Conservation (phyloP, 2,888 invertebrate species). For the Thecocarcelia acutangulata region DNA sequence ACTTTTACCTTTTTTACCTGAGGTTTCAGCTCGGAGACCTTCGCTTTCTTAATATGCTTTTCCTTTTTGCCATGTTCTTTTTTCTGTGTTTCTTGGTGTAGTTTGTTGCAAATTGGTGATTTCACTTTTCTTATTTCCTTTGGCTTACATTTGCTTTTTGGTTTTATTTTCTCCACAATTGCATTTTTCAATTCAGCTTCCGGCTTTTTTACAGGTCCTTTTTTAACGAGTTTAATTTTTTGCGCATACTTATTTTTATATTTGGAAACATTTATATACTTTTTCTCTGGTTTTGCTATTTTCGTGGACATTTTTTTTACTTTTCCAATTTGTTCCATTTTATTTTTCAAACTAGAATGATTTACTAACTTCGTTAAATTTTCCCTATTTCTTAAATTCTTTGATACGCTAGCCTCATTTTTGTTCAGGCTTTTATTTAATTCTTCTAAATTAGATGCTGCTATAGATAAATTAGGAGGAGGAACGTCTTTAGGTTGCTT, state of each 20-base stretch:
- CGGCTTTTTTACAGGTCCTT: background rate
- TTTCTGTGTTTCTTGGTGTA: slow-evolving; percentile 49
- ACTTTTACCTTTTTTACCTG: slow-evolving; percentile 62
- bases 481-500: background rate
- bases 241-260: background rate
- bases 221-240: slow-evolving; percentile 5
- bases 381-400: slow-evolving; percentile 27
- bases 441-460: slow-evolving; percentile 15
- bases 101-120: slow-evolving; percentile 21
- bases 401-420: slow-evolving; percentile 6
- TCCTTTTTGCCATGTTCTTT: slow-evolving; percentile 8
- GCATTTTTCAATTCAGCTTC: slow-evolving; percentile 2
- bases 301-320: slow-evolving; percentile 26
- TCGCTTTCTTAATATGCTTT: slow-evolving; percentile 26
- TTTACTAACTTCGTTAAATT: slow-evolving; percentile 7
- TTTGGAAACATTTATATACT: slow-evolving; percentile 38
- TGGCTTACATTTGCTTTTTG: slow-evolving; percentile 47
- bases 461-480: background rate
- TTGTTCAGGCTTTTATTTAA: slow-evolving; percentile 10
- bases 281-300: slow-evolving; percentile 14
- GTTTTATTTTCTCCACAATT: slow-evolving; percentile 17
- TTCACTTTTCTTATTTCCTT: slow-evolving; percentile 38
- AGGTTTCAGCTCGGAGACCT: slow-evolving; percentile 5
- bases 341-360: slow-evolving; percentile 21
- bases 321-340: slow-evolving; percentile 37